These are phyloP conservation scores for Zygaena filipendulae DNA, from an alignment of 2,888 invertebrate species.

Conservation along the genomic window DNA sequence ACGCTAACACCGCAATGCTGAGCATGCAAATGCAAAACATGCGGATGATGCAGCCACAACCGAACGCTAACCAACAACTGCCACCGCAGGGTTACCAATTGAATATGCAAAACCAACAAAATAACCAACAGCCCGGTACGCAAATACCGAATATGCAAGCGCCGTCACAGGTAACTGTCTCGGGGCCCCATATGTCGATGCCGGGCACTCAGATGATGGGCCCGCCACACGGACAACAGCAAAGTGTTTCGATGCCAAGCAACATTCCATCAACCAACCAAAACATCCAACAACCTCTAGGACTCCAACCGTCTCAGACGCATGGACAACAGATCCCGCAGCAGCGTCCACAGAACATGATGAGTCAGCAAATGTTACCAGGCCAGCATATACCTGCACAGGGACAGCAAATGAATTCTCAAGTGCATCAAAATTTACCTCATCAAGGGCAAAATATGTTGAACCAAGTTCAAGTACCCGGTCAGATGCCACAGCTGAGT, in stretches of 20 bases:
- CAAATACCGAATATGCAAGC: slow-evolving; percentile 32
- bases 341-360: slow-evolving; percentile 27
- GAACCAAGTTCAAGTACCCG: slow-evolving; percentile 18
- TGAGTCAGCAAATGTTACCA: slow-evolving; percentile 27
- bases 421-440: slow-evolving; percentile 12
- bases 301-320: slow-evolving; percentile 27
- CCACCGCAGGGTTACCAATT: slow-evolving; percentile 38
- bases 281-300: slow-evolving; percentile 25
- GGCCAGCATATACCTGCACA: slow-evolving; percentile 23
- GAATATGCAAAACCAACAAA: slow-evolving; percentile 35
- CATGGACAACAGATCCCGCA: slow-evolving; percentile 30
- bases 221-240: slow-evolving; percentile 21
- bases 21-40: slow-evolving; percentile 52
- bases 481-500: slow-evolving; percentile 18
- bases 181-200: slow-evolving; percentile 33
- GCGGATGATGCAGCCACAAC: slow-evolving; percentile 47
- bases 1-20: slow-evolving; percentile 38
- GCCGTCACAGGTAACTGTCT: slow-evolving; percentile 27
- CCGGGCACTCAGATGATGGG: slow-evolving; percentile 30
- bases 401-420: slow-evolving; percentile 8
- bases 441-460: slow-evolving; percentile 21
- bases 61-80: slow-evolving; percentile 33
- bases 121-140: slow-evolving; percentile 26
- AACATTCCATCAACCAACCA: slow-evolving; percentile 28
- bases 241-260: slow-evolving; percentile 25